A percentile compares a stretch with the other conserved stretches of the same genome.
These are phyloP conservation scores for Trididemnum clinides DNA, from an alignment of 23 tunicate genomes.

Conservation along the genomic window DNA sequence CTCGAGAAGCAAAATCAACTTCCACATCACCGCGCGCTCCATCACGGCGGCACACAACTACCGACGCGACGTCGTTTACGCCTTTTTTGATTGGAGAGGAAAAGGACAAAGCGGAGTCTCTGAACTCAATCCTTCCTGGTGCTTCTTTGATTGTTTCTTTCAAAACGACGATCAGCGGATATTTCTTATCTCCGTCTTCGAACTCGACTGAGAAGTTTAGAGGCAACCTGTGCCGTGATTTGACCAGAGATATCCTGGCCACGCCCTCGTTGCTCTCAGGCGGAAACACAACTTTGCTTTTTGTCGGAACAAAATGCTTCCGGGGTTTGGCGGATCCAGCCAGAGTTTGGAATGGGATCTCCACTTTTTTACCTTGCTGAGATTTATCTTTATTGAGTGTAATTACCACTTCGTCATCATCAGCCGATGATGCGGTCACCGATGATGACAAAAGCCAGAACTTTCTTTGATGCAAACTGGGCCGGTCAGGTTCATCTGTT, in stretches of 20 bases:
- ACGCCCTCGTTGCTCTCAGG: constrained; percentile 17
- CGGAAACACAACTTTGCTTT: constrained; percentile 30
- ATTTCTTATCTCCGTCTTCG: constrained; percentile 4
- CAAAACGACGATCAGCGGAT: constrained; percentile 22
- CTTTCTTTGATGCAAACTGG: background rate
- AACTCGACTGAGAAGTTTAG: constrained; percentile 51
- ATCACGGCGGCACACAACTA: constrained; percentile 67
- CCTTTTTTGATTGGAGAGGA: background rate
- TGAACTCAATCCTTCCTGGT: background rate
- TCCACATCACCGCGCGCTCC: constrained; percentile 78
- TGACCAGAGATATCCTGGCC: constrained; percentile 32
- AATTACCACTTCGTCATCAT: background rate
- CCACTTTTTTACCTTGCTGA: constrained; percentile 7
- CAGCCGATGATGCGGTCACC: background rate
- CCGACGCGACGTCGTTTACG: constrained; percentile 11
- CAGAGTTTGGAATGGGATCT: constrained; percentile 4
- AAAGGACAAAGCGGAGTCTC: background rate
- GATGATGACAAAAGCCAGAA: background rate
- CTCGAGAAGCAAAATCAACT: constrained; percentile 81
- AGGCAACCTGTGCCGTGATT: background rate
- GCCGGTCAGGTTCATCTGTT: background rate
- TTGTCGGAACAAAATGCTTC: constrained; percentile 33
- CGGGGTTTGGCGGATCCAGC: constrained; percentile 53
- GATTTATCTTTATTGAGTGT: constrained; percentile 6
- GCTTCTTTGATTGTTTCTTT: constrained; percentile 12